phyloP scores from a whole-genome alignment of 2,113 vertebrate species.

The Epinephelus fuscoguttatus region DNA sequence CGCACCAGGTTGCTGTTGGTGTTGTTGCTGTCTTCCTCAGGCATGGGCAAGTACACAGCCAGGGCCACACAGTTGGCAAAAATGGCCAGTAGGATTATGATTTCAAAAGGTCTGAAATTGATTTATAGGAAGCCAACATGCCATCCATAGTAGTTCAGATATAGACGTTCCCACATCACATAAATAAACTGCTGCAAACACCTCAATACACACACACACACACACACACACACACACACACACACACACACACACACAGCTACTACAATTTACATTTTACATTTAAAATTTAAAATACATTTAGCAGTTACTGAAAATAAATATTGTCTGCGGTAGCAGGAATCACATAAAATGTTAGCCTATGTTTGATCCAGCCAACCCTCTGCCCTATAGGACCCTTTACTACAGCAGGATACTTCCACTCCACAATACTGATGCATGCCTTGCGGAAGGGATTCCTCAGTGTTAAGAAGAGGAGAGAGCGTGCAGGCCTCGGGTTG shows the following conservation, averaged over 20 bases:
- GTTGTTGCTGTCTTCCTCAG: conserved; percentile 91
- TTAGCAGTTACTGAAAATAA: neutral
- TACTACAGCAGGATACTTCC: conserved; percentile 93
- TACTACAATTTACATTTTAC: neutral
- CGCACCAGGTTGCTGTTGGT: conserved; percentile 91
- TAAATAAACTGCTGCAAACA: neutral
- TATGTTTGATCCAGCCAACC: neutral
- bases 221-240: neutral
- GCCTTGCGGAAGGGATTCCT: conserved; percentile 90
- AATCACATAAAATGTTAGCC: neutral
- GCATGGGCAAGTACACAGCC: conserved; percentile 93
- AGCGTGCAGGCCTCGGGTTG: conserved; percentile 89
- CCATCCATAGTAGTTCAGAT: neutral
- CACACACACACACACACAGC: neutral
- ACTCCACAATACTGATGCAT: conserved; percentile 93
- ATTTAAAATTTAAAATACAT: too few species aligned
- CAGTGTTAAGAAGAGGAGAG: conserved; percentile 90
- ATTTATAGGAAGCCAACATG: conserved; percentile 42
- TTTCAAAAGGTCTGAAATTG: conserved; percentile 87
- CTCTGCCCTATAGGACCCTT: neutral
- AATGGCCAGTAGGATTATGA: conserved; percentile 93
- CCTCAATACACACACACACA: neutral
- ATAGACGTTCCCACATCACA: neutral
- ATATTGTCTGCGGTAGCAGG: neutral
- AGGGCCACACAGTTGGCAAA: conserved; percentile 85